Evolutionary conservation across 2,113 vertebrate genomes (phyloP).

Genomic region (Erythrocercus mccallii): DNA sequence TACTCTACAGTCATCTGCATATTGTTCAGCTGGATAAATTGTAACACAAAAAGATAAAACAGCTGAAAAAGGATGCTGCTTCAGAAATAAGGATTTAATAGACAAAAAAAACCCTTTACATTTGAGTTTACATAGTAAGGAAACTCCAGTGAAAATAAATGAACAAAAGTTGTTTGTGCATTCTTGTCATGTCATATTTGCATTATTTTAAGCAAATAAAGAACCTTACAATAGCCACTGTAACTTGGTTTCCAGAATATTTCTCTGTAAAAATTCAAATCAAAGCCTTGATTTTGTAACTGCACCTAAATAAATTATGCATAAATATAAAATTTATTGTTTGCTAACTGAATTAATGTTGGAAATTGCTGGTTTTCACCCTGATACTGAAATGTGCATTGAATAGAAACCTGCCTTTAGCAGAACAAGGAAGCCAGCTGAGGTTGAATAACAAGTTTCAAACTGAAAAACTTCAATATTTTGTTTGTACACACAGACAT

Average conservation of each 20-base stretch:
- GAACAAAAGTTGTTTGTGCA: neutral
- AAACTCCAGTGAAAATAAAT: neutral
- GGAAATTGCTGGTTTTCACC: neutral
- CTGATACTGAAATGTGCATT: neutral
- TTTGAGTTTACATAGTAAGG: neutral
- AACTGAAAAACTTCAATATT: neutral
- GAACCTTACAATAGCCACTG: neutral
- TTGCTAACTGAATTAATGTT: neutral
- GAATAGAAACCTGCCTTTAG: neutral
- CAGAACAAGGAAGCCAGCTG: neutral
- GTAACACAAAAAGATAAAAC: neutral
- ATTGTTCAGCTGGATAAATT: neutral
- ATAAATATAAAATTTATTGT: neutral
- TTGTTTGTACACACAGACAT: neutral
- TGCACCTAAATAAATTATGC: neutral
- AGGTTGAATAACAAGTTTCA: neutral
- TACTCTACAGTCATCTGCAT: neutral
- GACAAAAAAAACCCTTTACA: rapidly evolving
- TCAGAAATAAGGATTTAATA: neutral
- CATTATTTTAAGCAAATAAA: neutral
- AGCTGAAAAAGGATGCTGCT: neutral
- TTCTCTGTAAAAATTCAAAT: neutral
- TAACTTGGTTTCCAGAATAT: neutral
- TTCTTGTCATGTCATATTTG: neutral
- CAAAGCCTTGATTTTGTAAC: neutral